phyloP scores from a whole-genome alignment of 1,140 invertebrate genomes.

The Drosophila elegans region DNA sequence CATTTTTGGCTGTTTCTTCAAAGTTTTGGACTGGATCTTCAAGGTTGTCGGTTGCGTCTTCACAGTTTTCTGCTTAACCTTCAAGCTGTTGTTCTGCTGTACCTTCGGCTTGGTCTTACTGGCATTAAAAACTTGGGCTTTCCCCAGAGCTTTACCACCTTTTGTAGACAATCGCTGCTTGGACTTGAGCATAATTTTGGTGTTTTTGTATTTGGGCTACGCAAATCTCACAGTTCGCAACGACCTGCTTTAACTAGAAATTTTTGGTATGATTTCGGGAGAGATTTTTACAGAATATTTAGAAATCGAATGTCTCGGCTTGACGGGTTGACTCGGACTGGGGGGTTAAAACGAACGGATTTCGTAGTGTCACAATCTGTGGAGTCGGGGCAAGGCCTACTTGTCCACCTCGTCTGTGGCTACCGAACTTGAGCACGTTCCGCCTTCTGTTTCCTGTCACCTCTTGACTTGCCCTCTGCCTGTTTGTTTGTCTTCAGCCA shows the following conservation, averaged over 20 bases:
- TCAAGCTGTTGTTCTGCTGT: background rate
- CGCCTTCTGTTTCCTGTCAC: conserved; percentile 43
- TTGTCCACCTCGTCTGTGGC: conserved; percentile 1
- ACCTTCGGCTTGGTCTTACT: background rate
- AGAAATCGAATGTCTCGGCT: conserved; percentile 9
- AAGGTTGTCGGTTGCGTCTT: too few relatives aligned
- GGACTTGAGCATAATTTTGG: conserved; percentile 15
- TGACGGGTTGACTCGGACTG: conserved; percentile 9
- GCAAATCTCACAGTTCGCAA: background rate
- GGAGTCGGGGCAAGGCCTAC: conserved; percentile 10
- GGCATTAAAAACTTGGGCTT: too few relatives aligned
- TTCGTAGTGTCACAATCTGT: conserved; percentile 3
- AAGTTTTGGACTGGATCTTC: too few relatives aligned
- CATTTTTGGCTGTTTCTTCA: too few relatives aligned
- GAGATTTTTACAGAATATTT: background rate
- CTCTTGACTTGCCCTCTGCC: conserved; percentile 34
- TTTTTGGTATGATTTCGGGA: conserved; percentile 8
- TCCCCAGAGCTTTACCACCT: background rate
- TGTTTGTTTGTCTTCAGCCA: conserved; percentile 42
- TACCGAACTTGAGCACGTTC: conserved; percentile 41
- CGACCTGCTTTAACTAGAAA: background rate
- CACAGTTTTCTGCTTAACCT: too few relatives aligned
- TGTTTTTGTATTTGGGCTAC: background rate
- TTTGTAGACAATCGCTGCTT: background rate
- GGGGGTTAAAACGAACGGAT: background rate